Conservation (phyloP, 2,888 invertebrate species). For the Mamestra brassicae region DNA sequence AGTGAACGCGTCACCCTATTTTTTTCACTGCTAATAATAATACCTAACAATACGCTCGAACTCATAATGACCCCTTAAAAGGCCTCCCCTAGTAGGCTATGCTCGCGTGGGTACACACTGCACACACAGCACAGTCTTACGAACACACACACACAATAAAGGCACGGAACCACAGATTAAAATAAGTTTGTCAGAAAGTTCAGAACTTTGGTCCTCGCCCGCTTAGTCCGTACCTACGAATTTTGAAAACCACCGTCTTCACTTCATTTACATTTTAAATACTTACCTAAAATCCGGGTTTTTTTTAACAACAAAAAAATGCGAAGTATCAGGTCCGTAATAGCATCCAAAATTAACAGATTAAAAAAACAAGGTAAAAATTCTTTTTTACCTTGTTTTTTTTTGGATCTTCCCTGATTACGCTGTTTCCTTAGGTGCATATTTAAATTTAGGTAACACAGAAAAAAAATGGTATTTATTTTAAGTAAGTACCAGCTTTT, state of each 20-base stretch:
- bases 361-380: no score
- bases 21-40: not conserved
- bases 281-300: no score
- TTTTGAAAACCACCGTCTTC: not conserved
- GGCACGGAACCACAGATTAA: conserved; percentile 5
- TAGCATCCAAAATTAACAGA: not conserved
- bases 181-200: conserved; percentile 7
- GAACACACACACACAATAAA: conserved; percentile 3
- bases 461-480: no score
- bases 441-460: no score
- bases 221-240: not conserved
- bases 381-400: no score
- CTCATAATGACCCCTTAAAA: not conserved
- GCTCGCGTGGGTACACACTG: conserved; percentile 10
- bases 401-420: no score
- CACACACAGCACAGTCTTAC: conserved; percentile 1
- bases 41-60: not conserved
- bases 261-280: no score
- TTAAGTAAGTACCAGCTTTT: no score
- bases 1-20: not conserved
- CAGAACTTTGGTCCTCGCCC: not conserved
- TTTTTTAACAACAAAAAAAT: no score
- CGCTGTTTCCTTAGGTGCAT: no score
- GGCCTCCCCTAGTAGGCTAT: conserved; percentile 4
- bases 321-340: not conserved